Conservation (phyloP, 2,888 invertebrate species). For the Augochlorella aurata region DNA sequence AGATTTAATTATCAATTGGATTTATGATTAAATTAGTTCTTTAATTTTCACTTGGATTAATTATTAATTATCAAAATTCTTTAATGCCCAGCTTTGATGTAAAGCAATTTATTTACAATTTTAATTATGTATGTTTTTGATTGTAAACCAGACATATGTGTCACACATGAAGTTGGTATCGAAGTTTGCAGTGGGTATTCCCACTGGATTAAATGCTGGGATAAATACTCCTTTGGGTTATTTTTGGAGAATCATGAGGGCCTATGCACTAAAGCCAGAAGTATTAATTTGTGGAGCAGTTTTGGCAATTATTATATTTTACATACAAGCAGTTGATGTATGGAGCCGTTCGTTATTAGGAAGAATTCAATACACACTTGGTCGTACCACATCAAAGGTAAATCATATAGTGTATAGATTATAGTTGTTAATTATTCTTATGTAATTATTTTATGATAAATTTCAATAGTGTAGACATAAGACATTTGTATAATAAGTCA, state of each 20-base stretch:
- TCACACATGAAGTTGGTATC: slow-evolving; percentile 94
- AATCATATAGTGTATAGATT: neutral
- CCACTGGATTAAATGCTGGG: slow-evolving; percentile 75
- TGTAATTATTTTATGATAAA: neutral
- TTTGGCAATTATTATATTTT: slow-evolving; percentile 88
- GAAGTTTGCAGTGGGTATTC: slow-evolving; percentile 90
- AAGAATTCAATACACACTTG: slow-evolving; percentile 87
- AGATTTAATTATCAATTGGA: neutral
- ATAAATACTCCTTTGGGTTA: slow-evolving; percentile 89
- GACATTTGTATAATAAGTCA: neutral
- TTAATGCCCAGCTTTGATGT: neutral
- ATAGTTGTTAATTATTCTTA: neutral
- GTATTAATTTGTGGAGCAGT: slow-evolving; percentile 88
- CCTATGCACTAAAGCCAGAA: slow-evolving; percentile 91
- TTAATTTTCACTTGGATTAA: neutral
- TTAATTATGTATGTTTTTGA: slow-evolving; percentile 21
- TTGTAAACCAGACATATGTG: slow-evolving; percentile 85
- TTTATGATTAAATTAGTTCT: neutral
- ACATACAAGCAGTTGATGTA: slow-evolving; percentile 91
- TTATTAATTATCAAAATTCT: neutral
- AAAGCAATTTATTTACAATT: slow-evolving; percentile 6
- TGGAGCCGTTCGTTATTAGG: slow-evolving; percentile 91
- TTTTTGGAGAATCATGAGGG: slow-evolving; percentile 90
- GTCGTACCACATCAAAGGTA: slow-evolving; percentile 84
- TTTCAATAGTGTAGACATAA: neutral